Evolutionary conservation across 2,113 vertebrate species (phyloP).

Genomic region (Istiophorus platypterus): DNA sequence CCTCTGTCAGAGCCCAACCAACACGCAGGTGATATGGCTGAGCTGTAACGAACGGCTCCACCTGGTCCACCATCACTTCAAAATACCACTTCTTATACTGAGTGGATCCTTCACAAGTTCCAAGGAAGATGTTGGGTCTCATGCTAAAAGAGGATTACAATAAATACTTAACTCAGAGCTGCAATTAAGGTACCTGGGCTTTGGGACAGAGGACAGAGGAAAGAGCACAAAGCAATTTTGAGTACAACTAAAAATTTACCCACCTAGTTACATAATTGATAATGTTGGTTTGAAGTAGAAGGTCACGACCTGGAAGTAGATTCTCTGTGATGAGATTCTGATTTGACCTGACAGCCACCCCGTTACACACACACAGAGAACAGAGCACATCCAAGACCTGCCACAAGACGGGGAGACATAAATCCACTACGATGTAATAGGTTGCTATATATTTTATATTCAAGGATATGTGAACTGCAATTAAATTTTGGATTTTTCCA

Average conservation of each 20-base stretch:
- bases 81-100: constrained; percentile 95
- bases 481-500: not conserved
- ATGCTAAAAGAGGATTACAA: constrained; percentile 82
- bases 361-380: constrained; percentile 95
- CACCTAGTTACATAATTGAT: constrained; percentile 95
- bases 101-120: constrained; percentile 91
- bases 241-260: too few relatives aligned
- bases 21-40: constrained; percentile 90
- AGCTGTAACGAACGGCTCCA: constrained; percentile 88
- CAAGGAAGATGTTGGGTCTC: constrained; percentile 94
- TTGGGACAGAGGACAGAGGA: too few relatives aligned
- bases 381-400: constrained; percentile 94
- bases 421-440: not conserved
- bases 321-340: constrained; percentile 97
- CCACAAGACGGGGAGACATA: not conserved
- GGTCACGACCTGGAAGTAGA: constrained; percentile 91
- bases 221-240: not conserved
- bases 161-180: constrained; percentile 3
- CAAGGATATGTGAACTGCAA: not conserved
- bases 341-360: constrained; percentile 94
- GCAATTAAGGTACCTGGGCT: not conserved
- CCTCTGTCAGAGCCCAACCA: constrained; percentile 93
- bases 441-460: not conserved
- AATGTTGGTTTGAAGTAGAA: constrained; percentile 92
- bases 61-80: constrained; percentile 91